Conservation (phyloP, 1,140 invertebrate genomes). For the Heliconius melpomene region DNA sequence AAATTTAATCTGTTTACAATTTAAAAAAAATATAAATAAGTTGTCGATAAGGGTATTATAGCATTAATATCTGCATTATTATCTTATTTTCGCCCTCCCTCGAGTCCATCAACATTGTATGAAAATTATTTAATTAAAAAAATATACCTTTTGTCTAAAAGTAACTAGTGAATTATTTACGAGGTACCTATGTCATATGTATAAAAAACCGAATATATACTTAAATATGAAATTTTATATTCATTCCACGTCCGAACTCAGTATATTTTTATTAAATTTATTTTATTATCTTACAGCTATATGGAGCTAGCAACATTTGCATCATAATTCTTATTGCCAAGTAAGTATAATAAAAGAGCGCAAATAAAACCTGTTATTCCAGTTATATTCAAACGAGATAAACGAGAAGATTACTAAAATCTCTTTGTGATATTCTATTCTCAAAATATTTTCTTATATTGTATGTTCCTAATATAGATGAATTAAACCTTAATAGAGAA, state of each 20-base stretch:
- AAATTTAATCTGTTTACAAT: constrained; percentile 2
- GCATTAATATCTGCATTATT: neutral
- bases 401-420: constrained; percentile 7
- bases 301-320: neutral
- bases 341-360: neutral
- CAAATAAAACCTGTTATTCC: constrained; percentile 19
- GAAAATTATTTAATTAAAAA: too few relatives aligned
- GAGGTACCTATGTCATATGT: too few relatives aligned
- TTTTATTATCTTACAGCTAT: neutral
- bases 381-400: constrained; percentile 18
- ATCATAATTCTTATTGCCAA: neutral
- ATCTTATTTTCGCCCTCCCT: neutral
- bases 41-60: neutral
- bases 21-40: neutral
- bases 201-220: too few relatives aligned
- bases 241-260: too few relatives aligned
- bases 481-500: too few relatives aligned
- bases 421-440: neutral
- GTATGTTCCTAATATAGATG: too few relatives aligned
- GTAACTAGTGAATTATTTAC: too few relatives aligned
- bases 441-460: constrained; percentile 15
- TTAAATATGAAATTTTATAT: too few relatives aligned
- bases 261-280: neutral
- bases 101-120: neutral
- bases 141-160: too few relatives aligned